Percentiles rank a stretch among this genome's conserved stretches.
Conservation (phyloP, 2,113 vertebrate genomes). For the Poeciliopsis turrubarensis region DNA sequence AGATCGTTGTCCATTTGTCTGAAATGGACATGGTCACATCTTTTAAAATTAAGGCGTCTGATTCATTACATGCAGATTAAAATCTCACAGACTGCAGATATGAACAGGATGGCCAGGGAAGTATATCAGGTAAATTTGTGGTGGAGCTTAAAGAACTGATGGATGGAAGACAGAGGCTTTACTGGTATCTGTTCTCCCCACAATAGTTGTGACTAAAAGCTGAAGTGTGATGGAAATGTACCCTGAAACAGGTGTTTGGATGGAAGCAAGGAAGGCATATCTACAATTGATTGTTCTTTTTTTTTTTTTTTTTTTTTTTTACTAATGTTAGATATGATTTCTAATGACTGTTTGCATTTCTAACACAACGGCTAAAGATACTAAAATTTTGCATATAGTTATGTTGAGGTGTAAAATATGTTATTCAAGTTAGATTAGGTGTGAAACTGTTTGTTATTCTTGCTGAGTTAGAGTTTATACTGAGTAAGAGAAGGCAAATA, state of each 20-base stretch:
- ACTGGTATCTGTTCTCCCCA: slow-evolving; percentile 27
- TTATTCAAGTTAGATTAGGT: slow-evolving; percentile 34
- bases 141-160: slow-evolving; percentile 22
- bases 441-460: slow-evolving; percentile 54
- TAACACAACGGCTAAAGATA: slow-evolving; percentile 20
- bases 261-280: slow-evolving; percentile 22
- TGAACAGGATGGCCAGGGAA: slow-evolving; percentile 41
- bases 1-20: slow-evolving; percentile 11
- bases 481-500: slow-evolving; percentile 24
- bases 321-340: slow-evolving; percentile 37
- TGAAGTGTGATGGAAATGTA: slow-evolving; percentile 20
- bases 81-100: slow-evolving; percentile 52
- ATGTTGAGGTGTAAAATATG: slow-evolving; percentile 49
- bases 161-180: slow-evolving; percentile 25
- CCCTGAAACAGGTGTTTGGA: slow-evolving; percentile 21
- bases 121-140: slow-evolving; percentile 39
- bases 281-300: neutral
- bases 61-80: slow-evolving; percentile 19
- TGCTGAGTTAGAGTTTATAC: slow-evolving; percentile 51
- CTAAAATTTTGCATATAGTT: slow-evolving; percentile 25
- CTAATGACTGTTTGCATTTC: slow-evolving; percentile 45
- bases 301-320: slow-evolving; percentile 52
- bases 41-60: slow-evolving; percentile 22
- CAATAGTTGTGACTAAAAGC: slow-evolving; percentile 17
- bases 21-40: slow-evolving; percentile 17